Evolutionary conservation across 2,113 vertebrate genomes (phyloP).

Genomic region (Saguinus imperator): DNA sequence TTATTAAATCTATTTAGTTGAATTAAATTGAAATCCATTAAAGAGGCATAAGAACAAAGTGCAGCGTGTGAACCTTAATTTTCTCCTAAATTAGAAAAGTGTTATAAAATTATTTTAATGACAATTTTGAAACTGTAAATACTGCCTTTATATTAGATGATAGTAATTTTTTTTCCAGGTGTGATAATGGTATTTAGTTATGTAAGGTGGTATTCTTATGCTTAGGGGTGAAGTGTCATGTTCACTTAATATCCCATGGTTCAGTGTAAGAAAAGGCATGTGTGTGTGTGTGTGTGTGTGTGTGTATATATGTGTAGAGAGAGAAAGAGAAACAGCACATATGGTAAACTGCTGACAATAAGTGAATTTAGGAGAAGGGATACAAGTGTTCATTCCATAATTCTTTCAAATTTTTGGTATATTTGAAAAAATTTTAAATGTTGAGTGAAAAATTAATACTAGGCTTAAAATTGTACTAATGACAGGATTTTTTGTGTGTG

Average conservation of each 20-base stretch:
- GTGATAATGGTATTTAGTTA: not conserved
- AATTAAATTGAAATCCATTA: not conserved
- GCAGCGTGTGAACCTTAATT: not conserved
- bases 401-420: not conserved
- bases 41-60: not conserved
- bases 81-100: conserved; percentile 34
- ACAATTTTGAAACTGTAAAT: not conserved
- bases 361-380: not conserved
- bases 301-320: not conserved
- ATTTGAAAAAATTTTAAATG: conserved; percentile 4
- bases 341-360: not conserved
- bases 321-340: not conserved
- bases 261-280: not conserved
- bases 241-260: not conserved
- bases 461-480: not conserved
- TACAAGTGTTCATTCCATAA: not conserved
- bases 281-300: not conserved
- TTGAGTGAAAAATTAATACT: not conserved
- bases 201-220: not conserved
- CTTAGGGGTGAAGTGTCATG: not conserved
- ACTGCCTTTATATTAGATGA: not conserved
- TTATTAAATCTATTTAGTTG: not conserved
- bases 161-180: conserved; percentile 9
- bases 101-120: not conserved
- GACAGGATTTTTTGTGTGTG: not conserved